These are phyloP conservation scores for Sphaerophoria taeniata DNA, from an alignment of 2,888 invertebrate species.

Conservation along the genomic window DNA sequence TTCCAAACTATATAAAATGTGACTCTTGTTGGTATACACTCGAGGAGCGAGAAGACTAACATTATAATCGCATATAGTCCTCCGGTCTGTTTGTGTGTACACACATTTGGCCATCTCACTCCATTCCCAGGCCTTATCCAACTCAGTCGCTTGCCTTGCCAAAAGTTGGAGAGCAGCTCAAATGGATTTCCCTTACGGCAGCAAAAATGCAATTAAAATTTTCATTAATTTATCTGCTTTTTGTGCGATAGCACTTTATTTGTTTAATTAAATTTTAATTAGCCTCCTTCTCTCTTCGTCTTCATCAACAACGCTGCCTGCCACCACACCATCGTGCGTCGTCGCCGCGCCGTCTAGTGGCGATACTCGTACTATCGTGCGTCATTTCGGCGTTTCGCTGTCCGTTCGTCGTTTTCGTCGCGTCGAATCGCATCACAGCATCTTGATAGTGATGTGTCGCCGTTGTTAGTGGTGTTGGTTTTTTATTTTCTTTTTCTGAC, in stretches of 20 bases:
- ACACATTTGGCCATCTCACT: conserved; percentile 7
- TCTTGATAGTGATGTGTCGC: conserved; percentile 69
- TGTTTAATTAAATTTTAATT: conserved; percentile 78
- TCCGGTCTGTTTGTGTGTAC: conserved; percentile 13
- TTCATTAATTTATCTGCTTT: conserved; percentile 78
- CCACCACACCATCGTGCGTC: neutral
- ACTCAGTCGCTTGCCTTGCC: conserved; percentile 5
- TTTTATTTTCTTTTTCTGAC: conserved; percentile 14
- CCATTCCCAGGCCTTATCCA: conserved; percentile 8
- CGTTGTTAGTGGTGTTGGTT: conserved; percentile 38
- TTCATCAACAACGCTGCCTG: conserved; percentile 53
- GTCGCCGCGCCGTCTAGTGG: neutral
- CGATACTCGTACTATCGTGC: neutral
- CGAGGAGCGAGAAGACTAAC: conserved; percentile 12
- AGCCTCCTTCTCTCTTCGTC: conserved; percentile 74
- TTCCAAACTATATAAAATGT: neutral
- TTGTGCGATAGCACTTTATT: conserved; percentile 77
- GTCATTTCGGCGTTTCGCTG: too few relatives aligned
- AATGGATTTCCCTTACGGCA: conserved; percentile 74
- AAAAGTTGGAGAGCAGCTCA: conserved; percentile 62
- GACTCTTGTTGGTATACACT: conserved; percentile 3
- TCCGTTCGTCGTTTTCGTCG: conserved; percentile 18
- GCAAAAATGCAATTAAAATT: conserved; percentile 78
- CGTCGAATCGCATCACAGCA: conserved; percentile 53
- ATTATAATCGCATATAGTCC: conserved; percentile 33